A percentile compares a stretch with the other conserved stretches of the same genome.
Evolutionary conservation across 1,140 invertebrate species (phyloP).

Genomic region (Pseudobourletiella spinata): DNA sequence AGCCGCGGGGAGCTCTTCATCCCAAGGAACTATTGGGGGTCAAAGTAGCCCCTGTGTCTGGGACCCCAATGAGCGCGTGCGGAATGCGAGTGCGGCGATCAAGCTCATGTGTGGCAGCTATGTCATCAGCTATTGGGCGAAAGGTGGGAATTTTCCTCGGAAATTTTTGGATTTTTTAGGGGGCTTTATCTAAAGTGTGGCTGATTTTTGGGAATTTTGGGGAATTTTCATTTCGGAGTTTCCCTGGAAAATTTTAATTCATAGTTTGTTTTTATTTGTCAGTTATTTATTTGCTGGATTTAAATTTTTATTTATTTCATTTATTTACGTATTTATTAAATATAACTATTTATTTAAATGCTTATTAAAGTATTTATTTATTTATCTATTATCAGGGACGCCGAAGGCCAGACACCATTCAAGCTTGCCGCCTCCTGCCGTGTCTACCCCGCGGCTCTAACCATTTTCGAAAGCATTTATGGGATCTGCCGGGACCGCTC

Average conservation of each 20-base stretch:
- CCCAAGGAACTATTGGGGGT: too few relatives aligned
- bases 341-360: too few relatives aligned
- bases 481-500: slow-evolving; percentile 51
- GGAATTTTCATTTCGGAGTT: too few relatives aligned
- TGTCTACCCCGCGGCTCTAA: slow-evolving; percentile 82
- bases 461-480: slow-evolving; percentile 75
- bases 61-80: slow-evolving; percentile 72
- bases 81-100: slow-evolving; percentile 74
- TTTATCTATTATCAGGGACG: slow-evolving; percentile 74
- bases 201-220: too few relatives aligned
- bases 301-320: not conserved
- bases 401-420: slow-evolving; percentile 90
- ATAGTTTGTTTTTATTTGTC: slow-evolving; percentile 42
- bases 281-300: not conserved
- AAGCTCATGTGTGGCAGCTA: slow-evolving; percentile 69
- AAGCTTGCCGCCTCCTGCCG: slow-evolving; percentile 90
- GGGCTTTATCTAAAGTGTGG: too few relatives aligned
- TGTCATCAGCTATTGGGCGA: slow-evolving; percentile 71
- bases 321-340: too few relatives aligned
- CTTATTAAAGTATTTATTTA: too few relatives aligned
- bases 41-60: slow-evolving; percentile 45
- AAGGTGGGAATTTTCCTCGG: slow-evolving; percentile 55
- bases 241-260: too few relatives aligned
- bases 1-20: too few relatives aligned
- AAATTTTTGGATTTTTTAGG: too few relatives aligned